Evolutionary conservation across 2,113 vertebrate species (phyloP), one percentile per base, ranked within the genome.

Genomic region (Prionailurus viverrinus): DNA sequence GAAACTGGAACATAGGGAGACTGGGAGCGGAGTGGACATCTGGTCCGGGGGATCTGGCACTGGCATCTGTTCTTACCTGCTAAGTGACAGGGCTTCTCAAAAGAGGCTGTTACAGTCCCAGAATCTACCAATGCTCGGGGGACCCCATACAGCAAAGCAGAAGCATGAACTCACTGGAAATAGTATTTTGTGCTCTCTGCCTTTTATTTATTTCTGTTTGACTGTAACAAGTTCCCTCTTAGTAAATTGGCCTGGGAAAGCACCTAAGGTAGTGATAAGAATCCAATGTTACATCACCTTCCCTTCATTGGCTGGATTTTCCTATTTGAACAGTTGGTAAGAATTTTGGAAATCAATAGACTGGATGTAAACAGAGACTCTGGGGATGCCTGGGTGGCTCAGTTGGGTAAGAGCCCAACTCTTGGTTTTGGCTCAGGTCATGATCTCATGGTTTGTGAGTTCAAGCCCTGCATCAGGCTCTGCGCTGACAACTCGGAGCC

Each of bases 251-350:
- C 73, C 63, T 71, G 76, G 53, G 81, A 90, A 95, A 81, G 36
- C 33, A 80, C 3, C 18, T 19, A 29, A 36, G 58, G 41, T 16
- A 55, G 36, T 25, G 12, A 73, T n/a, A 29, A 10, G 92, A 65
- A 89, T 45, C 65, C 55, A 58, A 41, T 65, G 41, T 33, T 61
- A 25, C 25, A 61, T 5, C n/a, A 27, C 27, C 68, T 87, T 89
- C n/a, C 91, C 73, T 48, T 86, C n/a, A 82, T 8, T 89, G 39
- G 29, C 39, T 86, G 39, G 29, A 39, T 86, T 95, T 41, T 92
- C 94, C 58, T 29, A 92, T 90, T 71, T 88, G 31, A 91, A 96
- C 5, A 61, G 41, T 10, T 74, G 80, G 25, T 89, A 84, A 86
- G 73, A 90, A 66, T 36, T 94, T 58, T 74, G 41, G 27, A 63